phyloP scores from a whole-genome alignment of 1,140 invertebrate species.

The Diabrotica undecimpunctata region DNA sequence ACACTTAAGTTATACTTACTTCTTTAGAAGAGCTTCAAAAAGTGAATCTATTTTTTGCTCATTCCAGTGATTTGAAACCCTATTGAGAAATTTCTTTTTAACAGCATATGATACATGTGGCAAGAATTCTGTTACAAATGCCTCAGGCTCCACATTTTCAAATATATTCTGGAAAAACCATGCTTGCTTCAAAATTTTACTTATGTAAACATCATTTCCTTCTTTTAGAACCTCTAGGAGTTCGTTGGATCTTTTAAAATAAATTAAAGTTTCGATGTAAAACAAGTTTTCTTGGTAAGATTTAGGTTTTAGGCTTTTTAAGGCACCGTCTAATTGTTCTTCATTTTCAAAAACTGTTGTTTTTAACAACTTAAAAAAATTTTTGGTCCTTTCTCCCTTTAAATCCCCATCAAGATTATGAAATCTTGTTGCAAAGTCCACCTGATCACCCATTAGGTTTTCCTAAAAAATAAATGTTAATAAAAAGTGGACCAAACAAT shows the following conservation, averaged over 20 bases:
- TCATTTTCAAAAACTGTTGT: not conserved
- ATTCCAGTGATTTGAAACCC: constrained; percentile 3
- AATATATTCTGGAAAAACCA: constrained; percentile 24
- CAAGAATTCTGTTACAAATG: constrained; percentile 20
- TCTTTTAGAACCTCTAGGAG: constrained; percentile 18
- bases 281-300: constrained; percentile 23
- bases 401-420: constrained; percentile 17
- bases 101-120: constrained; percentile 22
- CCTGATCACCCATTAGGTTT: too few relatives aligned
- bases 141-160: constrained; percentile 1
- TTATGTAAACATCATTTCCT: constrained; percentile 23
- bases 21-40: constrained; percentile 18
- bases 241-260: constrained; percentile 14
- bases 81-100: constrained; percentile 22
- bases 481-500: too few relatives aligned
- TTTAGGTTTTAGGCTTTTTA: constrained; percentile 16
- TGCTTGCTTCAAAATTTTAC: constrained; percentile 24
- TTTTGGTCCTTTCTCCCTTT: constrained; percentile 18
- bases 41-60: constrained; percentile 18
- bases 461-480: too few relatives aligned
- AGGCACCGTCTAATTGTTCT: constrained; percentile 3
- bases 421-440: constrained; percentile 15
- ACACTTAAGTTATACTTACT: not conserved
- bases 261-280: constrained; percentile 20
- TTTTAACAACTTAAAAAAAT: constrained; percentile 21